Base-by-base conservation (phyloP, 2,888 invertebrate species). In the Spodoptera picta region DNA sequence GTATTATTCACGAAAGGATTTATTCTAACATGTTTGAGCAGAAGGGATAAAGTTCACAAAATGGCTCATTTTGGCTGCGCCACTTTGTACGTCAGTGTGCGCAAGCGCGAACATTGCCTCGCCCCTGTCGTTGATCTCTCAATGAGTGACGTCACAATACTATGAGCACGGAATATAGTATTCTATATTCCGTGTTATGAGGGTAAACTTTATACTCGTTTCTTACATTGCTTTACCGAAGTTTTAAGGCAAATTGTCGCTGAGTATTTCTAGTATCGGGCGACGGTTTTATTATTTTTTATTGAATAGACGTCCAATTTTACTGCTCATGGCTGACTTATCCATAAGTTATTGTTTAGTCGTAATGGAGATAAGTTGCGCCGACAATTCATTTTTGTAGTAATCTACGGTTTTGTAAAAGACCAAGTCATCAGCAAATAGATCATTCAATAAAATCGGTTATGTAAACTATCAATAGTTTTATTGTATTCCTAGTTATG, bases 101-200 rank as follows among this genome's bases (percentile, higher is more conserved):
- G 82, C 80, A 74, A 61, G 79, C 81, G 72, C 81, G 75, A 68
- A 41, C 14, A 14, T 27, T 72, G 73, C 87, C 86, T 86, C 87
- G 79, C 87, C 87, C 85, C 82, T 79, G 68, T 69, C 69, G 58
- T 65, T 69, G 77, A 60, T 78, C 65, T 74, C 73, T 86, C 82
- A 87, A 90, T 89, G 87, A 64, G 69, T 88, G 87, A 87, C 87
- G 87, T 88, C 86, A 88, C 59, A 59, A 11, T 60, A 69, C 44
- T 51, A 51, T n/a, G n/a, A n/a, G n/a, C n/a, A n/a, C n/a, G n/a
- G n/a, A n/a, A n/a, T n/a, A n/a, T n/a, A n/a, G n/a, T n/a, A n/a
- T n/a, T n/a, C n/a, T n/a, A n/a, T n/a, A n/a, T n/a, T n/a, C n/a
- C n/a, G n/a, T n/a, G n/a, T n/a, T n/a, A n/a, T n/a, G 27, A 49